Conservation (phyloP, 1,140 invertebrate species). For the Cyclina sinensis region DNA sequence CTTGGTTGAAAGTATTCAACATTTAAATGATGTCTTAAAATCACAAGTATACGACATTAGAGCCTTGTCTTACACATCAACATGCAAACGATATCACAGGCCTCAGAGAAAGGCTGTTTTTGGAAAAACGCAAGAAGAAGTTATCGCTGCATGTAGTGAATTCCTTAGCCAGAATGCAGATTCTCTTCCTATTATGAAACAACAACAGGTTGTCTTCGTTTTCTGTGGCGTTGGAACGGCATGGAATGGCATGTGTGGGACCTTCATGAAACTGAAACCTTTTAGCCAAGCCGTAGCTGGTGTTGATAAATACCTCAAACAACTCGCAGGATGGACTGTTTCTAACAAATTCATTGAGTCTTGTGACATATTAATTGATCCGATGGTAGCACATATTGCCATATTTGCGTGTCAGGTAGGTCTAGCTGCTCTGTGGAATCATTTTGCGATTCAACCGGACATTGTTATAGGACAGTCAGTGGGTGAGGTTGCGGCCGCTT, state of each 20-base stretch:
- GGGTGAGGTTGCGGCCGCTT: too few species aligned
- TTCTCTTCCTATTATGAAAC: background rate
- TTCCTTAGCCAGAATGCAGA: constrained; percentile 13
- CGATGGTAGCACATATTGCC: constrained; percentile 67
- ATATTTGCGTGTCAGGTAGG: constrained; percentile 72
- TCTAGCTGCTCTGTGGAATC: constrained; percentile 62
- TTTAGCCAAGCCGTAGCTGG: constrained; percentile 66
- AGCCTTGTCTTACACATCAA: constrained; percentile 72
- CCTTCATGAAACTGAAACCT: background rate
- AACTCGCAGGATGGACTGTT: constrained; percentile 67
- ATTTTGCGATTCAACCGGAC: constrained; percentile 54
- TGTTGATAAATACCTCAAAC: constrained; percentile 63
- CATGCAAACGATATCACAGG: constrained; percentile 51
- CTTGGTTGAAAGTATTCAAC: background rate
- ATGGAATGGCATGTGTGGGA: background rate
- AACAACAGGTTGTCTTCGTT: constrained; percentile 63
- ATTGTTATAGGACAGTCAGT: too few species aligned
- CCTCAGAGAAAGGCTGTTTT: background rate
- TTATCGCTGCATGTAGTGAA: constrained; percentile 42
- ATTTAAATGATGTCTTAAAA: background rate
- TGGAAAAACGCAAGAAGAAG: too few species aligned
- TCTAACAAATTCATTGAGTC: constrained; percentile 54
- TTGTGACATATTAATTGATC: constrained; percentile 53
- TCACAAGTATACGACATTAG: constrained; percentile 31
- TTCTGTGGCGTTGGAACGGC: too few species aligned